phyloP scores from a whole-genome alignment of 2,113 vertebrate genomes.

The Montifringilla adamsi region DNA sequence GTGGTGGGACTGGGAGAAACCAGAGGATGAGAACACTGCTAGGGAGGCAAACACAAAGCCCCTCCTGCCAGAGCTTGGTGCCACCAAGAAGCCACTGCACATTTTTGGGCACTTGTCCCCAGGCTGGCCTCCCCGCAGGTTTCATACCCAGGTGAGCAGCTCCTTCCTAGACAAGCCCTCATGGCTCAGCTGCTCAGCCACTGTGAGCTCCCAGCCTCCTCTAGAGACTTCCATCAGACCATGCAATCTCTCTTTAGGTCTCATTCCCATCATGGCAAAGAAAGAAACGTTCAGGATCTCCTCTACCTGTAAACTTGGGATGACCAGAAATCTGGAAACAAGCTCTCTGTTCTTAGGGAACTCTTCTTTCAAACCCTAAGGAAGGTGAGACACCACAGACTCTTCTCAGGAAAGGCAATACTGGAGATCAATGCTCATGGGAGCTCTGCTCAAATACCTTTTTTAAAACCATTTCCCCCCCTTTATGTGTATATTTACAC shows the following conservation, averaged over 20 bases:
- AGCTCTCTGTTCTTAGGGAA: not conserved
- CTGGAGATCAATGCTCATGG: not conserved
- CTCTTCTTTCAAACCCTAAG: not conserved
- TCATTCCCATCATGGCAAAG: not conserved
- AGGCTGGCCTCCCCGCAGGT: not conserved
- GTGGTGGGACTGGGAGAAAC: not conserved
- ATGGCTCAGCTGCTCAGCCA: not conserved
- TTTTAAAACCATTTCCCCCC: fast-evolving
- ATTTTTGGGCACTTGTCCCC: not conserved
- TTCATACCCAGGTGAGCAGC: not conserved
- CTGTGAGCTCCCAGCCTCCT: not conserved
- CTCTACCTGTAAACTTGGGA: not conserved
- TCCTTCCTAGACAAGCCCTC: not conserved
- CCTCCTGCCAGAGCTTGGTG: not conserved
- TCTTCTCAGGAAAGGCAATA: not conserved
- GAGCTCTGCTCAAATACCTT: not conserved
- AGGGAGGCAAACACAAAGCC: not conserved
- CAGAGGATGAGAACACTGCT: not conserved
- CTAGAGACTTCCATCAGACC: not conserved
- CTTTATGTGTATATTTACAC: not conserved
- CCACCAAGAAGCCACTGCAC: not conserved
- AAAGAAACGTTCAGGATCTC: not conserved
- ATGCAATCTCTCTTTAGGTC: not conserved
- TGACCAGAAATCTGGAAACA: not conserved
- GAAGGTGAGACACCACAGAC: not conserved